Conservation (phyloP, 2,888 invertebrate species). For the Pachycephus smyrnensis region DNA sequence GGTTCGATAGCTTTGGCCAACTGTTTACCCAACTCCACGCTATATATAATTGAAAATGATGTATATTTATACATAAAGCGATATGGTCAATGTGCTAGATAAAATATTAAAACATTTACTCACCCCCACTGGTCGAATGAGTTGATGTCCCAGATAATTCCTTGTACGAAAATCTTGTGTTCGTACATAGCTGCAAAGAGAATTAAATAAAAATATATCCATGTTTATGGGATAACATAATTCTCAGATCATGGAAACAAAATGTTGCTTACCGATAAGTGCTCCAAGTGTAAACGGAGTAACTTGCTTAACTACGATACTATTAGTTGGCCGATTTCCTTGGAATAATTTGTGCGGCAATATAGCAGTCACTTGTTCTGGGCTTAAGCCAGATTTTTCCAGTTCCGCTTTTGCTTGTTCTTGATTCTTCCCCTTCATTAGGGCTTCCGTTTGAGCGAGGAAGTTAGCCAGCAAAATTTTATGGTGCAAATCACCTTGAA, state of each 20-base stretch:
- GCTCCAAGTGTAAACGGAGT: conserved; percentile 95
- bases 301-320: conserved; percentile 90
- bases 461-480: conserved; percentile 97
- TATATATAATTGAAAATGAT: conserved; percentile 52
- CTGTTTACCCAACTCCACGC: conserved; percentile 98
- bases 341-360: conserved; percentile 96
- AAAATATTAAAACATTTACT: conserved; percentile 50
- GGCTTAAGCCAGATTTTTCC: conserved; percentile 80
- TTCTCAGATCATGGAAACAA: conserved; percentile 9
- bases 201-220: conserved; percentile 1
- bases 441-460: conserved; percentile 97
- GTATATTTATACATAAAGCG: background rate
- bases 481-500: conserved; percentile 85
- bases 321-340: conserved; percentile 98
- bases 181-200: conserved; percentile 89
- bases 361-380: conserved; percentile 81
- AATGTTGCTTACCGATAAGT: conserved; percentile 81
- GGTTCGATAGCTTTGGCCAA: conserved; percentile 98
- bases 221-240: background rate
- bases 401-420: conserved; percentile 84
- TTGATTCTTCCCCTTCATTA: conserved; percentile 84
- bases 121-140: conserved; percentile 99
- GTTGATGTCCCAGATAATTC: conserved; percentile 99
- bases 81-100: background rate
- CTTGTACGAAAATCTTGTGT: conserved; percentile 99